Evolutionary conservation across 2,113 vertebrate species (phyloP), one percentile per base, ranked within the genome.

Genomic region (Gallinago jamesoni): DNA sequence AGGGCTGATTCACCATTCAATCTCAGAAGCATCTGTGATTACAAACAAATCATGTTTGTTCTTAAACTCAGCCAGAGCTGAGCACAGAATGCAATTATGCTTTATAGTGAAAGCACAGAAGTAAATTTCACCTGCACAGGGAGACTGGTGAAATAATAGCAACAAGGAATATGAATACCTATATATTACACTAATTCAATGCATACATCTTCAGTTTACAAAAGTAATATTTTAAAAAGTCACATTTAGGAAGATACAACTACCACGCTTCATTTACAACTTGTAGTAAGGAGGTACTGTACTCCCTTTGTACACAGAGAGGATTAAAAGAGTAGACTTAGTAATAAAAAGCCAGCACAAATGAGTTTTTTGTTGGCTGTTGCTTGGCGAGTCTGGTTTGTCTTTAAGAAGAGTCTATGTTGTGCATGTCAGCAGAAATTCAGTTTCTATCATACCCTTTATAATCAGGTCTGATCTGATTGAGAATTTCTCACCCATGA

Each of bases 401-500:
- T 50, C 52, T 83, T 74, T 59, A 59, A 63, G 62, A 63, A 64
- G 52, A 67, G 18, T 22, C 30, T 79, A 67, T 33, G 24, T 23
- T 14, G 1, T 30, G 18, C 25, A 79, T 75, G 91, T 78, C 94
- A 87, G 84, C 93, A 84, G 63, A 89, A 94, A 78, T 91, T 87
- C n/a, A 27, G 35, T 59, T 69, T 91, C 91, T 39, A 35, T 84
- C 76, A 84, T 27, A 52, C 12, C 30, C 33, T 30, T 77, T 69
- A 63, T 76, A 80, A 96, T 70, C 76, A 84, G 23, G 52, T 33
- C 86, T 94, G 84, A 94, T 93, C 55, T 39, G 83, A 60, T 48
- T 78, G 80, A 75, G 64, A 87, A 81, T 94, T 89, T 81, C 89
- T 95, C 84, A 97, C 91, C 90, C 76, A n/a, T 94, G 93, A 97